These are phyloP conservation scores for Delichon dasypus DNA, from an alignment of 2,797 vertebrate species.

Conservation along the genomic window DNA sequence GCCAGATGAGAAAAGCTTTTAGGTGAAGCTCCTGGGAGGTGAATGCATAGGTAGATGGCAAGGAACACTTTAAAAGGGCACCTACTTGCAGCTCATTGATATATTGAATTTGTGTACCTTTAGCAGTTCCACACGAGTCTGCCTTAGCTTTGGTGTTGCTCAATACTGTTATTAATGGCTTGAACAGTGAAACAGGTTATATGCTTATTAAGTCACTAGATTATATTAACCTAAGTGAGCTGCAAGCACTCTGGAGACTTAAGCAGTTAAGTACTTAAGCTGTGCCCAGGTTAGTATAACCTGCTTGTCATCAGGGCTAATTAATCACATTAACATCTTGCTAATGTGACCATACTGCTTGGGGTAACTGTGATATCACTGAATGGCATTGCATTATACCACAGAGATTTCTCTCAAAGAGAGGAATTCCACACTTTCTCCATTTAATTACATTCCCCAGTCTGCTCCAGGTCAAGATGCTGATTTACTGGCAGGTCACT, in stretches of 20 bases:
- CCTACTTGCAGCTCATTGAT: not conserved
- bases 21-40: not conserved
- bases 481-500: constrained; percentile 20
- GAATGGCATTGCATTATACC: not conserved
- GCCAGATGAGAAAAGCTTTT: not conserved
- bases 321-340: constrained; percentile 49
- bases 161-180: constrained; percentile 21
- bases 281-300: constrained; percentile 52
- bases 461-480: not conserved
- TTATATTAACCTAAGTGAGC: constrained; percentile 45
- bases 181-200: constrained; percentile 43
- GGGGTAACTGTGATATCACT: not conserved
- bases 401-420: not conserved
- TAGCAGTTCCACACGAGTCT: not conserved
- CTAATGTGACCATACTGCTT: constrained; percentile 23
- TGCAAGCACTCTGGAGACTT: constrained; percentile 39
- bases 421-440: not conserved
- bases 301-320: constrained; percentile 50
- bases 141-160: not conserved
- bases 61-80: not conserved
- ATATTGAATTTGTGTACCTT: not conserved
- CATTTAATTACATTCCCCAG: not conserved
- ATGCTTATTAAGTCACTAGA: constrained; percentile 45
- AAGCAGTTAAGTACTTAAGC: constrained; percentile 43
- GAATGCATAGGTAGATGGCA: not conserved